Base-by-base conservation (phyloP, 2,888 invertebrate genomes). In the Orchesellides sinensis region DNA sequence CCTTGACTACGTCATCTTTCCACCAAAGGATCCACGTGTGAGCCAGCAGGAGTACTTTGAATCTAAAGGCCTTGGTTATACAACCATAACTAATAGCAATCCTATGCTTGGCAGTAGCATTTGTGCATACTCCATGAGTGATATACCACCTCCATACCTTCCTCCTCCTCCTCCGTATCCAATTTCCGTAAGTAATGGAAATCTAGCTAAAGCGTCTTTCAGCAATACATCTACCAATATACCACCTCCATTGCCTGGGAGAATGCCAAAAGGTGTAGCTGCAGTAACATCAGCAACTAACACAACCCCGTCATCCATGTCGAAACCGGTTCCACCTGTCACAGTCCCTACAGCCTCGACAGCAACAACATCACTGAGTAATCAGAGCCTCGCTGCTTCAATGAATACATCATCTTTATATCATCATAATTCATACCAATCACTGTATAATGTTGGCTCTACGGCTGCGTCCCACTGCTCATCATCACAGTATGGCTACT, bases 21-120 rank as follows among this genome's bases (percentile, higher is more conserved):
- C 96, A 0, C 90, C 96, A 84, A 96, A 96, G 90, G 96, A 97
- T 90, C 96, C 96, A 10, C 94, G 95, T 0, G 93, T 96, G 59
- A 96, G 96, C 85, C 96, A 96, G 89, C 96, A 96, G 90, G 96
- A 97, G 89, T 97, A 97, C 90, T 92, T 96, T 87, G 96, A 97
- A 89, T 95, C 96, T 69, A 96, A 96, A 90, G 93, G 96, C 89
- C 84, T 88, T 73, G 83, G 86, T 83, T 85, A 88, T 75, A 84
- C 88, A 65, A 84, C 86, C 25, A 66, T 84, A 3, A 86, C 89
- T 17, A 83, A 87, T 79, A 84, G 87, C 66, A 85, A 88, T 83
- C 85, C 87, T 0, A 95, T 95, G 47, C 91, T 95, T 14, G 90
- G 94, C 88, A 93, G 93, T 0, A 93, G 93, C 54, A 90, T 92